Percentiles rank a stretch among this genome's conserved stretches.
Evolutionary conservation across 2,797 vertebrate species (phyloP).

Genomic region (Apogon talboti): DNA sequence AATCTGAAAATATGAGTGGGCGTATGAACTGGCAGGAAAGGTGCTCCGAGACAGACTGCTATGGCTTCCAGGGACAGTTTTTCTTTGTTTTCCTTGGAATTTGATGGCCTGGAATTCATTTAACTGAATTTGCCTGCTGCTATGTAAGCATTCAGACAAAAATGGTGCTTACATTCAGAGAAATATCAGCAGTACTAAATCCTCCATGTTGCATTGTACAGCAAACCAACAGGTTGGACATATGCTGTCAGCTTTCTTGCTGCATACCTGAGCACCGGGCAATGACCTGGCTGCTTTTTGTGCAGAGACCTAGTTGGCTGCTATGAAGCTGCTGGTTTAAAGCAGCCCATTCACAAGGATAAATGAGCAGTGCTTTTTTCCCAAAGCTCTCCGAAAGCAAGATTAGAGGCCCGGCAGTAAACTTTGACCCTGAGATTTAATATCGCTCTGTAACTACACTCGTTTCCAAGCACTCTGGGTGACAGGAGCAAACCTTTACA

Average conservation of each 20-base stretch:
- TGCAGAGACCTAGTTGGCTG: conserved; percentile 54
- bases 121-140: background rate
- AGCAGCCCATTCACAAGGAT: conserved; percentile 59
- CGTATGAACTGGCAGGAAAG: background rate
- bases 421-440: conserved; percentile 74
- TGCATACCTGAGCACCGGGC: conserved; percentile 45
- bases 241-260: conserved; percentile 19
- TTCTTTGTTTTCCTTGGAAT: background rate
- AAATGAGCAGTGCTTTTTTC: conserved; percentile 54
- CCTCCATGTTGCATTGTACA: background rate
- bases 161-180: background rate
- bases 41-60: background rate
- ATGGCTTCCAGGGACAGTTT: background rate
- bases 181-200: background rate
- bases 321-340: conserved; percentile 39
- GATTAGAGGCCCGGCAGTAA: conserved; percentile 74
- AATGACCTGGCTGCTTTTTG: conserved; percentile 36
- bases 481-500: conserved; percentile 56
- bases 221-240: background rate
- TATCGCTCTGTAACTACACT: conserved; percentile 29
- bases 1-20: conserved; percentile 12
- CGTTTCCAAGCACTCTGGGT: conserved; percentile 53
- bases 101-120: background rate
- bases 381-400: conserved; percentile 61
- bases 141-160: background rate